Evolutionary conservation across 2,113 vertebrate genomes (phyloP).

Genomic region (Talpa occidentalis): DNA sequence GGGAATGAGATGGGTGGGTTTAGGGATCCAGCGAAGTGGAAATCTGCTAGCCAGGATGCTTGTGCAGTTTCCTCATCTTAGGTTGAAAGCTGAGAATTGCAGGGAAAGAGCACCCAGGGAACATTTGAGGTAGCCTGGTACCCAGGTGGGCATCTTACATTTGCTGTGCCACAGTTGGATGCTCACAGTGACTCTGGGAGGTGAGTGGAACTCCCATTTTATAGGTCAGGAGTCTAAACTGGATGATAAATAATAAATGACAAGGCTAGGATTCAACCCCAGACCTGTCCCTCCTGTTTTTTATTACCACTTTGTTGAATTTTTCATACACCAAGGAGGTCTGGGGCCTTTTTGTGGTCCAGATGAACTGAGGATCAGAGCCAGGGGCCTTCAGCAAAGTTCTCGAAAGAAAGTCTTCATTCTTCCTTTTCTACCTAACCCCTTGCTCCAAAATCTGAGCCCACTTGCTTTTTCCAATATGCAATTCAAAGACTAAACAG

Average conservation of each 20-base stretch:
- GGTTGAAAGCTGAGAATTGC: background rate
- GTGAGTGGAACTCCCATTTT: background rate
- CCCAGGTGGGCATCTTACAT: background rate
- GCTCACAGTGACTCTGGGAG: background rate
- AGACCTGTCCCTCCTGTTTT: background rate
- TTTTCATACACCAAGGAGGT: background rate
- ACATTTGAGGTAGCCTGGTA: background rate
- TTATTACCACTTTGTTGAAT: background rate
- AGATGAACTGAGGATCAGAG: background rate
- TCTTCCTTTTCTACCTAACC: background rate
- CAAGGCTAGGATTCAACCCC: background rate
- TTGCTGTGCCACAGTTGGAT: background rate
- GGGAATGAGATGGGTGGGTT: background rate
- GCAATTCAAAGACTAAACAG: slow-evolving; percentile 26
- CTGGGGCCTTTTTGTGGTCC: background rate
- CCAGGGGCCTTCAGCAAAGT: background rate
- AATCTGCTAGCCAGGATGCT: background rate
- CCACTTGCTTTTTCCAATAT: background rate
- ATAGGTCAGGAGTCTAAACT: background rate
- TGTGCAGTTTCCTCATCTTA: background rate
- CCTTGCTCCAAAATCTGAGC: background rate
- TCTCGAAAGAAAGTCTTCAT: background rate
- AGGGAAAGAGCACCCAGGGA: too few species aligned
- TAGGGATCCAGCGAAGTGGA: background rate
- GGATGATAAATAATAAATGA: background rate